Conservation (phyloP, 2,113 vertebrate genomes). For the Mesembrinibis cayennensis region DNA sequence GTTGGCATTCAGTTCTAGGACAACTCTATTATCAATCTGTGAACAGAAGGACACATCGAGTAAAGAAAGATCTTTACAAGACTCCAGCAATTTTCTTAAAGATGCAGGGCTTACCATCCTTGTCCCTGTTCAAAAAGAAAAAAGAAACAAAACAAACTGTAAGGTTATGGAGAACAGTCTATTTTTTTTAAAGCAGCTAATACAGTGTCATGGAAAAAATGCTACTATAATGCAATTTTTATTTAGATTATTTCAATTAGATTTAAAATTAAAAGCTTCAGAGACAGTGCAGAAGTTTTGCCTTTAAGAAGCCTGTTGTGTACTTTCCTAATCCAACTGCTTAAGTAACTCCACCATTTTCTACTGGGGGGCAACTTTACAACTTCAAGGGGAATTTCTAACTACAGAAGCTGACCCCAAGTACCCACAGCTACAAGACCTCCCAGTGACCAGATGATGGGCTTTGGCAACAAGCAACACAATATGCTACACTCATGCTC, state of each 20-base stretch:
- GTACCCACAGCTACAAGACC: not conserved
- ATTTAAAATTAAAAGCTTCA: not conserved
- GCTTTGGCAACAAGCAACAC: not conserved
- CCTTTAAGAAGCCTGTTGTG: not conserved
- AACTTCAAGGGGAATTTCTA: not conserved
- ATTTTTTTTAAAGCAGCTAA: not conserved
- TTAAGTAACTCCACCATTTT: not conserved
- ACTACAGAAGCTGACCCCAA: not conserved
- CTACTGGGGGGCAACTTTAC: not conserved
- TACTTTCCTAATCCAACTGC: not conserved
- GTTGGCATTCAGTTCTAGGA: slow-evolving; percentile 86
- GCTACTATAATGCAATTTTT: not conserved
- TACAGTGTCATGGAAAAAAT: not conserved
- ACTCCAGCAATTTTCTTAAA: slow-evolving; percentile 90
- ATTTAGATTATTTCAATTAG: not conserved
- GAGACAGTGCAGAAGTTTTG: not conserved
- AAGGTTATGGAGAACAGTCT: not conserved
- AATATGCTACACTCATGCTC: not conserved
- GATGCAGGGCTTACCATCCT: slow-evolving; percentile 89
- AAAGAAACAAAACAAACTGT: not conserved
- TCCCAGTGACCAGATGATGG: not conserved
- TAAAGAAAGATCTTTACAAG: slow-evolving; percentile 87
- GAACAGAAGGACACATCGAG: slow-evolving; percentile 99
- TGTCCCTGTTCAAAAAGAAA: slow-evolving; percentile 75
- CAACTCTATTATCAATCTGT: slow-evolving; percentile 89